These are phyloP conservation scores for Ceratosolen solmsi DNA, from an alignment of 1,140 invertebrate genomes.

Conservation along the genomic window DNA sequence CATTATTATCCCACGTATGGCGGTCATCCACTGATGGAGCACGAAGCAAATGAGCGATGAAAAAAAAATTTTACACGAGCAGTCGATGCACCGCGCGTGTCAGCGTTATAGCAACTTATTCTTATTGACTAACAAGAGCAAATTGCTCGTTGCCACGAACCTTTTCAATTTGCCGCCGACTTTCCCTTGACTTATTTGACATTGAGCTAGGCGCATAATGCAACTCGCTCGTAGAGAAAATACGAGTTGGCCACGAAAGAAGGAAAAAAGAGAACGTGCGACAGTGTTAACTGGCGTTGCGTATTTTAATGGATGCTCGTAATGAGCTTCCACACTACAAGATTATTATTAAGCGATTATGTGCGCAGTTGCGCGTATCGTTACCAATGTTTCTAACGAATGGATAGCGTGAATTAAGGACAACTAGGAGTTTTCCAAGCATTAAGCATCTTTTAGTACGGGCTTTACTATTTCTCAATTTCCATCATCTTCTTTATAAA, in stretches of 20 bases:
- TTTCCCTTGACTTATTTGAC: constrained; percentile 30
- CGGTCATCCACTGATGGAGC: constrained; percentile 16
- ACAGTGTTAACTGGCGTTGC: background rate
- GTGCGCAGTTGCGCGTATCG: background rate
- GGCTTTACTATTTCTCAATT: no score
- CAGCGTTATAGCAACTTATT: background rate
- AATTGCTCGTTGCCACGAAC: background rate
- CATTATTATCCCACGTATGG: background rate
- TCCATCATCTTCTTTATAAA: no score
- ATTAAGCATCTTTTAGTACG: no score
- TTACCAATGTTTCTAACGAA: background rate
- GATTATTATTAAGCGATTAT: background rate
- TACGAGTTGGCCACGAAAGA: background rate
- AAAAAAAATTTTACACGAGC: background rate
- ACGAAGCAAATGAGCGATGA: no score
- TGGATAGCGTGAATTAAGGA: no score
- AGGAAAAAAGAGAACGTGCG: background rate
- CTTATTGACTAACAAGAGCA: constrained; percentile 12
- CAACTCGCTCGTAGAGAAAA: background rate
- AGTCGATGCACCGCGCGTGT: background rate
- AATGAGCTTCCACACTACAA: background rate
- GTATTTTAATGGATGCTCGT: background rate
- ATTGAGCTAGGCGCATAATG: constrained; percentile 22
- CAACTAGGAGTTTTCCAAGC: no score
- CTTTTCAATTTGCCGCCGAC: constrained; percentile 8